A percentile compares a stretch with the other conserved stretches of the same genome.
Conservation (phyloP, 1,140 invertebrate species). For the Atta texana region DNA sequence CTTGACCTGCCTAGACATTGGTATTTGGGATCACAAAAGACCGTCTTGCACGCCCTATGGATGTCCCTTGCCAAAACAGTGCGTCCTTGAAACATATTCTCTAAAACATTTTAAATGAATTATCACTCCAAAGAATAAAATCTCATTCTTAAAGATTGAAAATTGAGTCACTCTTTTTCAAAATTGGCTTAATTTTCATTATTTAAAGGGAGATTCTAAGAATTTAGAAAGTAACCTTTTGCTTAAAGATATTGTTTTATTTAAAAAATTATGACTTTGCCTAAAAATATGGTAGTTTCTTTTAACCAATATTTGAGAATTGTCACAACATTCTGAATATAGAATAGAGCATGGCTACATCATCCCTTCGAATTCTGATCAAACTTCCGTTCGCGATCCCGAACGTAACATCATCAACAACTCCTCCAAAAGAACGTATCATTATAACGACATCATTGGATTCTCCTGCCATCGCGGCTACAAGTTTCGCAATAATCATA, state of each 20-base stretch:
- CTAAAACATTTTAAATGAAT: too few species aligned
- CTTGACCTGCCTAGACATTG: constrained; percentile 85
- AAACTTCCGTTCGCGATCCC: neutral
- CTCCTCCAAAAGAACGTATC: constrained; percentile 57
- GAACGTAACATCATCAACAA: constrained; percentile 32
- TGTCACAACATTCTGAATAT: neutral
- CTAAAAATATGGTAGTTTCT: neutral
- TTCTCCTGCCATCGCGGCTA: constrained; percentile 75
- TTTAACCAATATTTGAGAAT: neutral
- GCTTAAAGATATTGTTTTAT: neutral
- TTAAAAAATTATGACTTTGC: neutral
- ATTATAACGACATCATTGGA: constrained; percentile 71
- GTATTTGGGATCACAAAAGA: constrained; percentile 83
- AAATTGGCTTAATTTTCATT: too few species aligned
- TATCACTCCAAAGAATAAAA: too few species aligned
- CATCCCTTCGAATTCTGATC: constrained; percentile 31
- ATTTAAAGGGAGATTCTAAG: too few species aligned
- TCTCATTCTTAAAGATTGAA: too few species aligned
- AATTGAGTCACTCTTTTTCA: too few species aligned
- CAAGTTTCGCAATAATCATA: constrained; percentile 73
- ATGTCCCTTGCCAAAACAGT: constrained; percentile 77
- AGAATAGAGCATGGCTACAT: constrained; percentile 73
- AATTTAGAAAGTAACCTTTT: neutral
- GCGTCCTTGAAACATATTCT: constrained; percentile 11
- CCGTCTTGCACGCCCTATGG: constrained; percentile 79